Percentiles rank a stretch among this genome's conserved stretches.
Conservation (phyloP, 2,888 invertebrate species). For the Sepioteuthis lessoniana region DNA sequence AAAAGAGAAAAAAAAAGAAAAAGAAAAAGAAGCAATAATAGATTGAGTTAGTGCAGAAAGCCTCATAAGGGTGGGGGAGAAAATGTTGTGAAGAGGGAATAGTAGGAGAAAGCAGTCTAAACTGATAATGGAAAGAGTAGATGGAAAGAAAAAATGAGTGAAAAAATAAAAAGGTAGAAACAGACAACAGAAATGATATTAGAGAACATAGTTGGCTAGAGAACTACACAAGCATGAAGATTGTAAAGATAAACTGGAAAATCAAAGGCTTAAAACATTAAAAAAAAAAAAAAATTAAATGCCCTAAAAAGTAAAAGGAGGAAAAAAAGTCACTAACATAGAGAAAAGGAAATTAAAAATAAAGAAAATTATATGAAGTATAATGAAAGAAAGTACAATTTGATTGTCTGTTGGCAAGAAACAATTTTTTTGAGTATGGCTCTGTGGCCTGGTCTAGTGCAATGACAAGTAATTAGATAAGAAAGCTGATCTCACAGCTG, state of each 20-base stretch:
- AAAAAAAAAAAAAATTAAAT: background rate
- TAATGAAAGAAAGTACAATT: background rate
- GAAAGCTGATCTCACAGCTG: conserved; percentile 20
- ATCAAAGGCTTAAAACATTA: background rate
- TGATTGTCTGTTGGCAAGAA: conserved; percentile 3
- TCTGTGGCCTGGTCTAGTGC: background rate
- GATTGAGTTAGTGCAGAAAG: conserved; percentile 8
- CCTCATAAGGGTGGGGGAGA: background rate
- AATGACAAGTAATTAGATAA: conserved; percentile 12
- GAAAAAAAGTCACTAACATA: background rate
- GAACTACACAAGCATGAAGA: background rate
- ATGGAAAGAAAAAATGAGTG: background rate
- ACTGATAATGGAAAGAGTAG: background rate
- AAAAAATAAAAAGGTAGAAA: background rate
- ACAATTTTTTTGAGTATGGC: background rate
- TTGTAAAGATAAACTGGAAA: background rate
- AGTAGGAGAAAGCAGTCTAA: background rate
- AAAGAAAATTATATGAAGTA: background rate
- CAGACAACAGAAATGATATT: too few relatives aligned
- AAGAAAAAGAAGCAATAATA: background rate
- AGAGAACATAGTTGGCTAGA: background rate
- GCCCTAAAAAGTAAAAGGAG: background rate
- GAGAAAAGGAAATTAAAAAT: background rate
- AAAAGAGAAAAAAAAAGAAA: background rate
- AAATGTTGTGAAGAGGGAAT: background rate